Evolutionary conservation across 2,888 invertebrate genomes (phyloP).

Genomic region (Andrena bicolor): DNA sequence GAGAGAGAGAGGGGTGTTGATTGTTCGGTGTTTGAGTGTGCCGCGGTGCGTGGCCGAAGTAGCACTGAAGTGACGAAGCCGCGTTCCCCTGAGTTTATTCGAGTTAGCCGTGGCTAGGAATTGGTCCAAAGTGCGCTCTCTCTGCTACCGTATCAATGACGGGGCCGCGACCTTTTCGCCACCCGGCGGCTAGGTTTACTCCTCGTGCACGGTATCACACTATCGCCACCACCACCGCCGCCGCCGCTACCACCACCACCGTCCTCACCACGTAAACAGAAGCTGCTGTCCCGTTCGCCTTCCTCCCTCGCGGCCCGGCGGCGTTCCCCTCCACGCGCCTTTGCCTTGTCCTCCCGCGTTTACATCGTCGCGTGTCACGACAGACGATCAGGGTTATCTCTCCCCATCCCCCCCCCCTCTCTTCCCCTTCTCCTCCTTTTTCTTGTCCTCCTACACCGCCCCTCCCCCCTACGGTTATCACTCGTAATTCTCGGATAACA

Average conservation of each 20-base stretch:
- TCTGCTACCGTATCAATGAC: slow-evolving; percentile 77
- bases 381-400: slow-evolving; percentile 72
- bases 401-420: no score
- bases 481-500: slow-evolving; percentile 73
- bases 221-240: slow-evolving; percentile 20
- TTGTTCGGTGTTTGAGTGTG: slow-evolving; percentile 63
- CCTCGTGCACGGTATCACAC: slow-evolving; percentile 42
- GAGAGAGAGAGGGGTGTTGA: neutral
- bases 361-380: slow-evolving; percentile 45
- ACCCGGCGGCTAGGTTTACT: slow-evolving; percentile 35
- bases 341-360: slow-evolving; percentile 8
- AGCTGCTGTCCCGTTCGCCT: neutral
- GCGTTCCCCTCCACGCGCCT: neutral
- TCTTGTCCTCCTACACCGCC: neutral
- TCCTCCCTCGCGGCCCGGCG: neutral
- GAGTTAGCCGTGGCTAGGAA: slow-evolving; percentile 76
- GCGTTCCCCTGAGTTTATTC: slow-evolving; percentile 80
- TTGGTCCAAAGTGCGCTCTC: slow-evolving; percentile 83
- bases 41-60: slow-evolving; percentile 80
- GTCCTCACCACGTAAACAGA: slow-evolving; percentile 44
- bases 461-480: slow-evolving; percentile 53
- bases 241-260: neutral
- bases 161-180: slow-evolving; percentile 79
- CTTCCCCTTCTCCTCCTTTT: no score
- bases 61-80: slow-evolving; percentile 80